A percentile compares a stretch with the other conserved stretches of the same genome.
Evolutionary conservation across 2,888 invertebrate species (phyloP).

Genomic region (Sphecodes monilicornis): DNA sequence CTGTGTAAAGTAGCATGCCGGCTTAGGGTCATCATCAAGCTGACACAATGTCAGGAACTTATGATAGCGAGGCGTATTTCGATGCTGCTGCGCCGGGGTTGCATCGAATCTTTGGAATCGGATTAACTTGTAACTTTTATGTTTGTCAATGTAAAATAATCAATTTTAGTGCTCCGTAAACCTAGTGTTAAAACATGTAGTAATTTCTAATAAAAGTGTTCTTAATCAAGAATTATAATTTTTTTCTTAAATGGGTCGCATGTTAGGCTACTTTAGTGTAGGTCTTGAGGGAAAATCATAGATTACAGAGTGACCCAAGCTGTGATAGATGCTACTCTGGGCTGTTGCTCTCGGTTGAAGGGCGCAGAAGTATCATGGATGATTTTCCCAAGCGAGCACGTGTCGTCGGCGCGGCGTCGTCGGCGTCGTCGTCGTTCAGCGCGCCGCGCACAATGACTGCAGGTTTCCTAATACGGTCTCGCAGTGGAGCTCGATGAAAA

Average conservation of each 20-base stretch:
- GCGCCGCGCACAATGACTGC: constrained; percentile 79
- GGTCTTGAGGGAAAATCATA: no score
- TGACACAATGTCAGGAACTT: background rate
- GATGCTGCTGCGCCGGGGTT: no score
- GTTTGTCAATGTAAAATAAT: no score
- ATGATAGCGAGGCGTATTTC: background rate
- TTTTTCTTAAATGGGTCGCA: no score
- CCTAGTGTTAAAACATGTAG: no score
- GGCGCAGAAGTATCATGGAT: background rate
- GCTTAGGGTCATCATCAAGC: background rate
- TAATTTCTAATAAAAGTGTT: no score
- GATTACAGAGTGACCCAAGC: background rate
- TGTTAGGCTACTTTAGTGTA: no score
- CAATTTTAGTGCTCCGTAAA: no score
- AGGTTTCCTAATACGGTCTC: constrained; percentile 81
- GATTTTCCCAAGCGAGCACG: constrained; percentile 25
- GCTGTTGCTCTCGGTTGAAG: background rate
- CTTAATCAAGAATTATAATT: no score
- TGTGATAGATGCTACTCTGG: background rate
- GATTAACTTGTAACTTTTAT: no score
- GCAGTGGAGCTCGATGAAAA: constrained; percentile 69
- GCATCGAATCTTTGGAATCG: no score
- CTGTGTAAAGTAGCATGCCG: background rate
- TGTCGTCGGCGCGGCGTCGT: constrained; percentile 50
- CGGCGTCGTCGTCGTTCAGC: constrained; percentile 66